Conservation (phyloP, 2,888 invertebrate genomes). For the Plagodis dolabraria region DNA sequence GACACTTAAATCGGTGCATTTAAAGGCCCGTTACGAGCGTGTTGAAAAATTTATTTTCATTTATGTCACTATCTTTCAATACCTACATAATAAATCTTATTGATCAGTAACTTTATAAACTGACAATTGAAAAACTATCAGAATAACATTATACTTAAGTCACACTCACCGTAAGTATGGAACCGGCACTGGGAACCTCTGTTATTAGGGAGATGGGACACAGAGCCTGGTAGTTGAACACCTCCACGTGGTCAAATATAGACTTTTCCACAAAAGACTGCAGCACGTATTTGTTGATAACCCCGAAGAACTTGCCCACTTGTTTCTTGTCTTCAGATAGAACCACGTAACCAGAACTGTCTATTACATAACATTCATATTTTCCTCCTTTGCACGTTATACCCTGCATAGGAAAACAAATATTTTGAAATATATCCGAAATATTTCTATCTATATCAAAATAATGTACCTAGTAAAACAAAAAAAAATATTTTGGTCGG, state of each 20-base stretch:
- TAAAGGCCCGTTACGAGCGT: too few species aligned
- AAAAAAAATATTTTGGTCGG: too few species aligned
- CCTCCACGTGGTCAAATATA: conserved; percentile 90
- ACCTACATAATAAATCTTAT: too few species aligned
- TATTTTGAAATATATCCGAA: too few species aligned
- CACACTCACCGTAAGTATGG: conserved; percentile 57
- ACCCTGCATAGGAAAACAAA: conserved; percentile 48
- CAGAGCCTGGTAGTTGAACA: conserved; percentile 94
- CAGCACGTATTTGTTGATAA: conserved; percentile 88
- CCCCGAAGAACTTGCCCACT: conserved; percentile 94
- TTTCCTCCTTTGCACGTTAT: conserved; percentile 81
- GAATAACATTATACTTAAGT: neutral
- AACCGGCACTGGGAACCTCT: conserved; percentile 55
- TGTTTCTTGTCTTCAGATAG: conserved; percentile 86
- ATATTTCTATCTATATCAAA: too few species aligned
- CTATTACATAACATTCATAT: conserved; percentile 94
- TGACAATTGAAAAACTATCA: neutral
- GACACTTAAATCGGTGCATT: too few species aligned
- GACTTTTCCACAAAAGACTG: conserved; percentile 88
- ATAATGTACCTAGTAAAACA: too few species aligned
- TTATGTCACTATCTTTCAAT: too few species aligned
- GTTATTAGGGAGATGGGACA: conserved; percentile 77
- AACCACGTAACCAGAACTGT: conserved; percentile 95
- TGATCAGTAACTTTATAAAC: too few species aligned
- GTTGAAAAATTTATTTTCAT: too few species aligned